Base-by-base conservation (phyloP, 2,888 invertebrate genomes). In the Choristoneura rosaceana region DNA sequence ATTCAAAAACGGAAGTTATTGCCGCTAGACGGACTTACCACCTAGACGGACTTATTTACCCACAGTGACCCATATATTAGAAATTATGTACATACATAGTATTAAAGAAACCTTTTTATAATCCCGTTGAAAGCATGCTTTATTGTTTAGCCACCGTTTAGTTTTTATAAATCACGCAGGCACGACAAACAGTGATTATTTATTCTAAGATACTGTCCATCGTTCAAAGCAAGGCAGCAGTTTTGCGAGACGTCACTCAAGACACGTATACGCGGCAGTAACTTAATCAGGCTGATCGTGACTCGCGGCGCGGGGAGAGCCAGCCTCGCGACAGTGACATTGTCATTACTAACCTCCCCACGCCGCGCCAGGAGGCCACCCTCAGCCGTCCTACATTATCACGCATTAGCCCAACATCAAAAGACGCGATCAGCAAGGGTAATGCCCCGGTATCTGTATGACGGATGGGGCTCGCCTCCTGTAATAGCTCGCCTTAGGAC, bases 381-480 rank as follows among this genome's bases (percentile, higher is more conserved):
- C 47, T 59, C 58, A 59, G 59, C 47, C 78, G 76, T 76, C 73
- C 75, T 74, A 74, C 76, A 85, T 86, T 81, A 84, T 79, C 77
- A 76, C 81, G 74, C 85, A 86, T 85, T 84, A 86, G 79, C 77
- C 75, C 77, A 81, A 81, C 84, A 84, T 87, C 84, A 82, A 81
- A 81, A 79, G 81, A 77, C 76, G 75, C 71, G 76, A 81, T 78
- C 78, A 78, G 74, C 74, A 73, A 71, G 75, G 76, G 77, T 78
- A 78, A 77, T 75, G 74, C 68, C 73, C 71, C 67, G 59, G 75
- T 76, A 79, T 78, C 76, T 74, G 60, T 62, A 75, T 80, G 79
- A 80, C 79, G 76, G 79, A 81, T 80, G 78, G 74, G 76, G 74
- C 60, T 58, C 63, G 70, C 74, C 65, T 65, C 61, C 69, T 45